Percentiles rank a stretch among this genome's conserved stretches.
phyloP scores from a whole-genome alignment of 1,140 invertebrate genomes.

The Drosophila burlai region DNA sequence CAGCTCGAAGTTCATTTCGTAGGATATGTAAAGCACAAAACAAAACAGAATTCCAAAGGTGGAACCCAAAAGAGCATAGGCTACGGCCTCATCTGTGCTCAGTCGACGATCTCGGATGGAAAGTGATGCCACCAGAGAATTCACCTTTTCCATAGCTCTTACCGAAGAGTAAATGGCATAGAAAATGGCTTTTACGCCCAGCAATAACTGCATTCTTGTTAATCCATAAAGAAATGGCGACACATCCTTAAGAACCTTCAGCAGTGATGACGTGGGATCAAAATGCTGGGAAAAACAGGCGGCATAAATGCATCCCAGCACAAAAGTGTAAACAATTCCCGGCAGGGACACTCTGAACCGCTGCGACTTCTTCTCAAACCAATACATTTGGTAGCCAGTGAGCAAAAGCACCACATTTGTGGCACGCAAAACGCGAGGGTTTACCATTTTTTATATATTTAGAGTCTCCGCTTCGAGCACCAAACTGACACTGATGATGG shows the following conservation, averaged over 20 bases:
- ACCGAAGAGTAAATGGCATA: conserved; percentile 60
- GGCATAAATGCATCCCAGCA: conserved; percentile 52
- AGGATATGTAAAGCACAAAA: conserved; percentile 69
- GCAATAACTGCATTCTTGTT: conserved; percentile 57
- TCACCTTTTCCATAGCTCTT: conserved; percentile 33
- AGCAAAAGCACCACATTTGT: conserved; percentile 63
- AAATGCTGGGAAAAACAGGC: conserved; percentile 72
- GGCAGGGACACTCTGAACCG: conserved; percentile 56
- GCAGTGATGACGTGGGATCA: conserved; percentile 36
- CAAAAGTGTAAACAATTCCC: conserved; percentile 44
- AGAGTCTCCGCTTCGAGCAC: background rate
- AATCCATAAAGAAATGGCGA: conserved; percentile 66
- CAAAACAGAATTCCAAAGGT: conserved; percentile 52
- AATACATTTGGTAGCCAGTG: conserved; percentile 70
- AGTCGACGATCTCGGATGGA: background rate
- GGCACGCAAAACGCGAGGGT: conserved; percentile 54
- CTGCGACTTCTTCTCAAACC: conserved; percentile 56
- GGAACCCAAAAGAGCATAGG: conserved; percentile 60
- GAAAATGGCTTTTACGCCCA: conserved; percentile 58
- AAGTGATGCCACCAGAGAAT: conserved; percentile 32
- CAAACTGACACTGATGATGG: conserved; percentile 24
- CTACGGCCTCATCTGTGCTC: conserved; percentile 31
- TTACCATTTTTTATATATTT: conserved; percentile 49
- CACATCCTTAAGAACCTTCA: conserved; percentile 58
- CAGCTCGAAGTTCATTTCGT: conserved; percentile 74